Evolutionary conservation across 2,888 invertebrate species (phyloP).

Genomic region (Ferdinandea cuprea): DNA sequence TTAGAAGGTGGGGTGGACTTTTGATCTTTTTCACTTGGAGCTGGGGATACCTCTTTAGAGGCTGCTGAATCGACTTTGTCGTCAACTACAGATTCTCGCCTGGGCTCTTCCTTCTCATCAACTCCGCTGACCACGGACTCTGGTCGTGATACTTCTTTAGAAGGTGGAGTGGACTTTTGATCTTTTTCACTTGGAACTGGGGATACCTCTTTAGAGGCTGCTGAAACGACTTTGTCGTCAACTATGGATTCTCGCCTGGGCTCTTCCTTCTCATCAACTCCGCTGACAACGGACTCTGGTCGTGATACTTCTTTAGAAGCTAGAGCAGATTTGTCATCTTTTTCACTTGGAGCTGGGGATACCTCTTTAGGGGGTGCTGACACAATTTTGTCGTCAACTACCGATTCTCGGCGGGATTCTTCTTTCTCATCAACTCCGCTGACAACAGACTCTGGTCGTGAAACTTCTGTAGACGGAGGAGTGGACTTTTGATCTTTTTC

Average conservation of each 20-base stretch:
- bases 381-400: background rate
- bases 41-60: background rate
- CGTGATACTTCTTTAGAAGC: conserved; percentile 50
- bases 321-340: too few relatives aligned
- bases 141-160: conserved; percentile 69
- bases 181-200: too few relatives aligned
- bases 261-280: conserved; percentile 55
- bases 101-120: conserved; percentile 31
- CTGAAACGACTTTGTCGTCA: conserved; percentile 44
- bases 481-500: conserved; percentile 57
- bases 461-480: conserved; percentile 62
- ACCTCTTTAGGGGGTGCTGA: conserved; percentile 22
- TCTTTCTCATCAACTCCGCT: conserved; percentile 52
- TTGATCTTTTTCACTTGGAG: background rate
- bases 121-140: conserved; percentile 34
- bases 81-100: conserved; percentile 60
- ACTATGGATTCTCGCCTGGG: conserved; percentile 7
- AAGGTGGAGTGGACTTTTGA: conserved; percentile 39
- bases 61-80: conserved; percentile 22
- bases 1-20: too few relatives aligned
- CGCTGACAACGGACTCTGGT: conserved; percentile 23
- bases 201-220: too few relatives aligned
- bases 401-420: conserved; percentile 57
- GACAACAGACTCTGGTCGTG: conserved; percentile 74
- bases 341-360: conserved; percentile 44